Base-by-base conservation (phyloP, 2,797 vertebrate genomes). In the Sebastes ruberrimus region DNA sequence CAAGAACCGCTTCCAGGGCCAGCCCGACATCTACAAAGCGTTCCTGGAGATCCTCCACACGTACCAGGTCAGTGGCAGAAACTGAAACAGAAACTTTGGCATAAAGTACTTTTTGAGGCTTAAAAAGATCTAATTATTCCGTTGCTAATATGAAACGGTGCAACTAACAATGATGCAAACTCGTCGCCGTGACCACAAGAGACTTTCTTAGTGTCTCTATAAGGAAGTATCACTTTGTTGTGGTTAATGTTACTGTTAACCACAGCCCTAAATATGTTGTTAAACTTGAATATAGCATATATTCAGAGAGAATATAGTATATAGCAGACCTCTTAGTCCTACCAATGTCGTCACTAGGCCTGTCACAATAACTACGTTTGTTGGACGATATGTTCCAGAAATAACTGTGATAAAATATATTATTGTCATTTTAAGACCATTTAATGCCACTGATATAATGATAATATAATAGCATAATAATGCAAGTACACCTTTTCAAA, bases 21-120 rank as follows among this genome's bases (percentile, higher is more conserved):
- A 99, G 90, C 99, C 99, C 3, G 98, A 99, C 91, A 99, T 99
- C 93, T 99, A 99, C 92, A 99, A 99, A 93, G 97, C 99, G 60
- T 99, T 99, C 91, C 93, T 99, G 94, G 99, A 99, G 95, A 99
- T 99, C 86, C 96, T 99, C 84, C 98, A 99, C 88, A 99, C 98
- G 0, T 99, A 99, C 77, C 99, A 99, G 97, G 99, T 97, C 59
- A 86, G 95, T 27, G 7, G 7, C 18, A 2, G 0, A 5, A 10
- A 6, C 62, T 9, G 10, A 28, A 38, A 62, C 2, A 71, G 20
- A 69, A 22, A 3, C 33, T 49, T 30, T 7, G 23, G 16, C 6
- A 27, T 28, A 3, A 30, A 75, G 23, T 7, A 3, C 6, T 10
- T n/a, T 6, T 33, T 25, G 20, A 14, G 13, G 2, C 10, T 11